Base-by-base conservation (phyloP, 2,113 vertebrate genomes). In the Odocoileus hemionus region DNA sequence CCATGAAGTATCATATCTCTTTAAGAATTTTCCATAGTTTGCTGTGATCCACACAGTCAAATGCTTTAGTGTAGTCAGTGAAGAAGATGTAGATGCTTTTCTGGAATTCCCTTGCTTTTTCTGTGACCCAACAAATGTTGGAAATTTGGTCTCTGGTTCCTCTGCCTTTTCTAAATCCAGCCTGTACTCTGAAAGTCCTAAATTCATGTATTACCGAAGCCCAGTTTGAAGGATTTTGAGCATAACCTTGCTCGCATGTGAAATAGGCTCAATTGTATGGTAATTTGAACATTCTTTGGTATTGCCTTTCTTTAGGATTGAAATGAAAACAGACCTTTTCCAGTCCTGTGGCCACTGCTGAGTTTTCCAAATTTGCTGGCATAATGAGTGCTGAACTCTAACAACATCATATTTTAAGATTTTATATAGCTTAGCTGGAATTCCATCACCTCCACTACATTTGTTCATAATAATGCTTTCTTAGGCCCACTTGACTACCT, bases 201-300 rank as follows among this genome's bases (percentile, higher is more conserved):
- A 64, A 64, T 19, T 64, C 33, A n/a, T 64, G 17, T n/a, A 64
- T 16, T n/a, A 64, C 7, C 1, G 7, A n/a, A n/a, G 33, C 33
- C 33, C 61, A 64, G 4, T 64, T 64, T 64, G 33, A 19, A 64
- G 15, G 33, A n/a, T 64, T n/a, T 64, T 64, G 61, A 64, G 3
- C 7, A n/a, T n/a, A 9, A 9, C n/a, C 61, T n/a, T n/a, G 15
- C 7, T 64, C 0, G 3, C 16, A 17, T 8, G 15, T 64, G 1
- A 64, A n/a, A 64, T 64, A 33, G 61, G 61, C 33, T 64, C 15
- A 64, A n/a, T 19, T n/a, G 33, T n/a, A n/a, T 19, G 16, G 61
- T 64, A 64, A 19, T 64, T 64, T 64, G 3, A 33, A 8, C 60
- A 64, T 64, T 64, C 30, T 33, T 64, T 33, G 15, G 30, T 0